These are phyloP conservation scores for Lepeophtheirus nordmannii DNA, from an alignment of 2,888 invertebrate species.

Conservation along the genomic window DNA sequence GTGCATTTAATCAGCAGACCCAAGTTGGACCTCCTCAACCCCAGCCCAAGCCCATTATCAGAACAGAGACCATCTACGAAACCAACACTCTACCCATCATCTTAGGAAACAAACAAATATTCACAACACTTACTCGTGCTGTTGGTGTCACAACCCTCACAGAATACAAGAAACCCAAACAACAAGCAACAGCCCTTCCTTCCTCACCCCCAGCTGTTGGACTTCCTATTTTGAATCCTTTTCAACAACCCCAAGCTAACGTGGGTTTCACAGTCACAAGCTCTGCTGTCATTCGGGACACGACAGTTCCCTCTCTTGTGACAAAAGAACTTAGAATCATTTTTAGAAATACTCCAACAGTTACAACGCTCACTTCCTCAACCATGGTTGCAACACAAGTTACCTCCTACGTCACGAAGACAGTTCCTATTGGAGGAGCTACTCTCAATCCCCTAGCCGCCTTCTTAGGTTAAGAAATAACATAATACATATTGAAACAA, in stretches of 20 bases:
- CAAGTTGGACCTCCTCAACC: conserved; percentile 36
- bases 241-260: conserved; percentile 33
- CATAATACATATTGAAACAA: neutral
- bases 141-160: conserved; percentile 62
- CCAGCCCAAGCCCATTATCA: conserved; percentile 41
- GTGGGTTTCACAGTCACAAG: conserved; percentile 56
- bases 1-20: conserved; percentile 44
- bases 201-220: neutral
- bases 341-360: conserved; percentile 76
- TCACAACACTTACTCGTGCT: conserved; percentile 60
- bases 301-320: conserved; percentile 58
- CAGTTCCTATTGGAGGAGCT: conserved; percentile 42
- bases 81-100: conserved; percentile 59
- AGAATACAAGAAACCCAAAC: conserved; percentile 58
- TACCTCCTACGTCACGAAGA: conserved; percentile 67
- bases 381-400: conserved; percentile 62
- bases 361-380: conserved; percentile 68
- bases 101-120: conserved; percentile 50
- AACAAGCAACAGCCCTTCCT: conserved; percentile 34
- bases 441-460: conserved; percentile 17
- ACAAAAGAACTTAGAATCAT: conserved; percentile 68
- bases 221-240: conserved; percentile 18
- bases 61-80: conserved; percentile 59
- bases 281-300: conserved; percentile 62
- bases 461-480: conserved; percentile 23